Base-by-base conservation (phyloP, 1,140 invertebrate species). In the Zaprionus vittiger region DNA sequence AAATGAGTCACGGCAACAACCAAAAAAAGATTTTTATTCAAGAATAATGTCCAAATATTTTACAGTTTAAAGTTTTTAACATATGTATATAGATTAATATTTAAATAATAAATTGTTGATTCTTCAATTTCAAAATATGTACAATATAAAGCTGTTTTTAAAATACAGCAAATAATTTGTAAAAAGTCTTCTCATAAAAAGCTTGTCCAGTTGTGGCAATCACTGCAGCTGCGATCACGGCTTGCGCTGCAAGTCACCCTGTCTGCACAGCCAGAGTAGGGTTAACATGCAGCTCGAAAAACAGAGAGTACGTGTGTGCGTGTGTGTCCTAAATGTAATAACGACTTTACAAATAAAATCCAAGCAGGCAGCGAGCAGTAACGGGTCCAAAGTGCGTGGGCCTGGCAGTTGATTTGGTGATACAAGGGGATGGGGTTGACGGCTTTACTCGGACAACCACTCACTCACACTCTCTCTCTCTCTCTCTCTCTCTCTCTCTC, bases 311-410 rank as follows among this genome's bases (percentile, higher is more conserved):
- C 31, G 31, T 59, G 37, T 28, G n/a, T 44, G 54, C 49, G 79
- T 59, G 65, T 79, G 60, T 82, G 83, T 87, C 80, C 59, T 78
- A 77, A 89, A 89, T 86, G 75, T 89, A 89, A 89, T 89, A 89
- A 89, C 81, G 82, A 89, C 79, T 90, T 89, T 73, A 79, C 85
- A 89, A 89, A 90, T 90, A 89, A 90, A 87, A 26, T 60, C 41
- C 44, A 24, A 55, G 71, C 24, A 26, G 22, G 15, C 17, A 41
- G 22, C 41, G 60, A 61, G 52, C 55, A 66, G 62, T 41, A 60
- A 52, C 52, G 17, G 55, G 49, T 38, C 71, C 71, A 87, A 89
- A 89, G 71, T 81, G 79, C 66, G 79, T 85, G 81, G 81, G 76
- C 41, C 75, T 81, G 73, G 59, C 76, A 54, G 62, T 37, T 20